Evolutionary conservation across 2,797 vertebrate species (phyloP), one percentile per base, ranked within the genome.

Genomic region (Phrynocephalus forsythii): DNA sequence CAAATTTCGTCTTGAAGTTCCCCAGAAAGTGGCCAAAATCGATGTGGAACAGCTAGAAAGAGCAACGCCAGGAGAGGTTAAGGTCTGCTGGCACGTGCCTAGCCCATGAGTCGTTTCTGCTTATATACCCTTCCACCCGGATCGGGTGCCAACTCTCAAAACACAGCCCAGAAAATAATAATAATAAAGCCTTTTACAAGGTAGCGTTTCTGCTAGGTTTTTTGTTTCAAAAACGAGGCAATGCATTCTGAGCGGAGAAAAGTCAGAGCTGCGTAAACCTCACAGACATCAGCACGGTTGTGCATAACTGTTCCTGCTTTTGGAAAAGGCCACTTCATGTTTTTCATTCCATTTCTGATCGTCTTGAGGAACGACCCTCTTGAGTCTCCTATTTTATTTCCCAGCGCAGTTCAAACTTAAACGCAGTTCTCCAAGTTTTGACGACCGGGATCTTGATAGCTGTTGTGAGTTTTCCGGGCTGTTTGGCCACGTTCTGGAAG

Each of bases 11-110:
- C 96, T 99, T 99, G 96, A 99, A 99, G 95, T 99, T 99, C 68
- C 99, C 99, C 95, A 99, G 94, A 91, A 99, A 99, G 95, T 99
- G 99, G 44, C 99, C 99, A 78, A 99, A 99, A 92, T 99, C 99
- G 56, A 99, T 99, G 94, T 99, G 99, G 95, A 99, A 99, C 66
- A 99, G 96, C 99, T 99, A 20, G 92, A 1, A 92, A 95, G 38
- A 84, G 1, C 80, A 63, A 16, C 88, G 89, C 85, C n/a, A 56
- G 24, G 38, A 26, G 11, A 0, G 0, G 77, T 76, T 16, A 85
- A 26, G n/a, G 0, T 2, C 13, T 3, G 60, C 4, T 20, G 5
- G 13, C 18, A 13, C 10, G 11, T 13, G 2, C 1, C 1, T 56
- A 9, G 52, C 52, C 13, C 3, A 56, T 10, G 52, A 56, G 52